Conservation (phyloP, 2,888 invertebrate species). For the Oxyscelio sp. region DNA sequence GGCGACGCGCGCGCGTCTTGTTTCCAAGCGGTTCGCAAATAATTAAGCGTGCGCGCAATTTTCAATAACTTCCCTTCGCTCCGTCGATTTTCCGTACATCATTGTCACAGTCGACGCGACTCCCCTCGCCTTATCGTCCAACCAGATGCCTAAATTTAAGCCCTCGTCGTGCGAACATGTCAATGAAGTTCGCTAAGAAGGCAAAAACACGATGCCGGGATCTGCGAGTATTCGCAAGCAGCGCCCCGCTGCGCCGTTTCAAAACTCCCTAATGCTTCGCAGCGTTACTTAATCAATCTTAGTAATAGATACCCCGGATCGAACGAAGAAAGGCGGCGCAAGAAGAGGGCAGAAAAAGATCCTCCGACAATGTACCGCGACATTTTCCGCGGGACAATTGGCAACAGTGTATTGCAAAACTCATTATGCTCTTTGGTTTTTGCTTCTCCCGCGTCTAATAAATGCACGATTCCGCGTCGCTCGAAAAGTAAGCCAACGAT, state of each 20-base stretch:
- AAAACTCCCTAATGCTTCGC: slow-evolving; percentile 56
- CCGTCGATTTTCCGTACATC: too few species aligned
- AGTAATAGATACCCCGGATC: slow-evolving; percentile 29
- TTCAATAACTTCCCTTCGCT: too few species aligned
- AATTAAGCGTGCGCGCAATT: too few species aligned
- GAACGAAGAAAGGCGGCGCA: too few species aligned
- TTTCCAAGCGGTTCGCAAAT: too few species aligned
- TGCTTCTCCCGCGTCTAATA: neutral
- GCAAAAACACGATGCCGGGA: slow-evolving; percentile 32
- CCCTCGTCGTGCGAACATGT: neutral
- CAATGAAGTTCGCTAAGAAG: slow-evolving; percentile 9
- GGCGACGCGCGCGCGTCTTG: too few species aligned
- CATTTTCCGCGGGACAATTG: neutral
- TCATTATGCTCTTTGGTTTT: neutral
- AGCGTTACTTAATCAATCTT: slow-evolving; percentile 48
- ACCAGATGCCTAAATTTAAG: neutral
- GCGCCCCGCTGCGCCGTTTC: slow-evolving; percentile 51
- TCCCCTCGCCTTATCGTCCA: too few species aligned
- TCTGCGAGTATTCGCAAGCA: slow-evolving; percentile 25
- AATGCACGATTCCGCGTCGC: neutral
- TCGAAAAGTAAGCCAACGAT: slow-evolving; percentile 1
- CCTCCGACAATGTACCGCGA: too few species aligned
- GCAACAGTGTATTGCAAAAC: neutral
- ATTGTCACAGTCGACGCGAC: too few species aligned
- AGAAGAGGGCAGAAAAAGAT: too few species aligned